Conservation (phyloP, 2,888 invertebrate species). For the Drosophila picticornis region DNA sequence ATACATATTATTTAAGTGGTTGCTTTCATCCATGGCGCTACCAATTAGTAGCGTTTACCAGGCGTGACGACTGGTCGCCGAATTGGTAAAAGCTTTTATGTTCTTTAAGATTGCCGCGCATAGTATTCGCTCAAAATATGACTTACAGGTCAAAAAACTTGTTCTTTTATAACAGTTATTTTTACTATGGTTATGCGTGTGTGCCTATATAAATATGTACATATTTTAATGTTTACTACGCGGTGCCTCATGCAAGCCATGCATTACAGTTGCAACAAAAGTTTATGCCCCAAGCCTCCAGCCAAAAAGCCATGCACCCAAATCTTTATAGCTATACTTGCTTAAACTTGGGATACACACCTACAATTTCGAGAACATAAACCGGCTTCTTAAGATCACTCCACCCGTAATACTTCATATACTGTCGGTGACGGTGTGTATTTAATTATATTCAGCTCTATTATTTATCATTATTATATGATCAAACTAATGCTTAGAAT, state of each 20-base stretch:
- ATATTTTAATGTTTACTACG: neutral
- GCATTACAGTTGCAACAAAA: constrained; percentile 10
- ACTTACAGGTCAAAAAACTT: constrained; percentile 9
- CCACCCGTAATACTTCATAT: neutral
- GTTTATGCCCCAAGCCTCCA: constrained; percentile 7
- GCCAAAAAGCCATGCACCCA: constrained; percentile 4
- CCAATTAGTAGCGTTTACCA: neutral
- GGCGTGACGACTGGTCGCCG: constrained; percentile 13
- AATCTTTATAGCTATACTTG: neutral
- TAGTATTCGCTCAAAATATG: constrained; percentile 9
- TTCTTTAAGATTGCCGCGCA: neutral
- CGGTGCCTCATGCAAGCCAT: constrained; percentile 1
- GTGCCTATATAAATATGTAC: constrained; percentile 8
- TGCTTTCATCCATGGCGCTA: constrained; percentile 1
- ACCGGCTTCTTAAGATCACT: constrained; percentile 1
- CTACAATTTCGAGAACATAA: neutral
- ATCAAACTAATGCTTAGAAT: neutral
- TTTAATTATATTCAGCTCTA: neutral
- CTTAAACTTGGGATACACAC: neutral
- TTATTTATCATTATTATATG: neutral
- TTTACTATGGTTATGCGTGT: neutral
- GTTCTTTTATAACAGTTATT: constrained; percentile 10
- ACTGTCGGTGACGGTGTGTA: neutral
- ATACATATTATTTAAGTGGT: neutral
- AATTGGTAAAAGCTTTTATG: neutral